A percentile compares a stretch with the other conserved stretches of the same genome.
Evolutionary conservation across 2,888 invertebrate genomes (phyloP).

Genomic region (Catocala sponsa): DNA sequence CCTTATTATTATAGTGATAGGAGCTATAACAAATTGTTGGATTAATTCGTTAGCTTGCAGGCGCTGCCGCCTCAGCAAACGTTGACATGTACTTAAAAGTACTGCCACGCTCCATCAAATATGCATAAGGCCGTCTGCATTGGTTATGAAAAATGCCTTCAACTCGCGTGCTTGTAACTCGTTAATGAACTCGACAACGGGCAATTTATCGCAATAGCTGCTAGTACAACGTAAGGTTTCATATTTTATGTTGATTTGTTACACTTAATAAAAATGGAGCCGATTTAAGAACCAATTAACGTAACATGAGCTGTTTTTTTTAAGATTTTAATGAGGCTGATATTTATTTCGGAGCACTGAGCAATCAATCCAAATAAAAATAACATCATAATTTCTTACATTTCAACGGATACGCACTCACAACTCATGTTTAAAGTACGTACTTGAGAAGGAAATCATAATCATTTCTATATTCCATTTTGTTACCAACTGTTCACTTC

Average conservation of each 20-base stretch:
- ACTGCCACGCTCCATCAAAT: conserved; percentile 68
- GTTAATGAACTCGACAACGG: conserved; percentile 59
- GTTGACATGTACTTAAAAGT: conserved; percentile 64
- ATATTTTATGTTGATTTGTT: conserved; percentile 41
- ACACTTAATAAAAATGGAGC: conserved; percentile 30
- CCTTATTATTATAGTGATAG: conserved; percentile 52
- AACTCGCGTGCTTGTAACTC: conserved; percentile 59
- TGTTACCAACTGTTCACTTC: background rate
- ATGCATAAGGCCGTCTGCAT: conserved; percentile 71
- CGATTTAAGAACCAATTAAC: conserved; percentile 18
- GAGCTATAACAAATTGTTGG: conserved; percentile 51
- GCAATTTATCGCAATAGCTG: conserved; percentile 51
- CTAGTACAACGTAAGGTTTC: conserved; percentile 34
- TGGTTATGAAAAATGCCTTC: conserved; percentile 70
- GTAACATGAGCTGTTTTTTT: background rate
- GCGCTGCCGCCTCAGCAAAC: conserved; percentile 52
- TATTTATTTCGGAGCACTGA: background rate
- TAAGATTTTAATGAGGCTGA: background rate
- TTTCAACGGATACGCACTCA: too few species aligned
- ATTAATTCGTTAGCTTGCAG: conserved; percentile 43
- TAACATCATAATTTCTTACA: background rate
- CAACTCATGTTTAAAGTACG: too few species aligned
- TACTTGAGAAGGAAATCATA: too few species aligned
- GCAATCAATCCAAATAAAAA: background rate
- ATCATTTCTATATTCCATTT: too few species aligned